These are phyloP conservation scores for Ophion ellenae DNA, from an alignment of 2,888 invertebrate species.

Conservation along the genomic window DNA sequence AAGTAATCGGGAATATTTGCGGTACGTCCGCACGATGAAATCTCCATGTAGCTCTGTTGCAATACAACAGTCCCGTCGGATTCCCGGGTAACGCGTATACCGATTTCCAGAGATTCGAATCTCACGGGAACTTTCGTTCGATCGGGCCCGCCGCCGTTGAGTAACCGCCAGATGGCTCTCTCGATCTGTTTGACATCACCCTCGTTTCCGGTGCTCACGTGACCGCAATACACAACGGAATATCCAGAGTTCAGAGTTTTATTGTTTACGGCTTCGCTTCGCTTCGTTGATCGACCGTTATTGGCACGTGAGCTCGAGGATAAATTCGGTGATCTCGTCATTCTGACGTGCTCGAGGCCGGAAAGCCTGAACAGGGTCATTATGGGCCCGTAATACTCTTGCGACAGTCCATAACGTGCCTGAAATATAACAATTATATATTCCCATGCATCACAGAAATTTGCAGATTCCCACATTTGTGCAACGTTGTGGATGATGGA, in stretches of 20 bases:
- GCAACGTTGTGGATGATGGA: too few relatives aligned
- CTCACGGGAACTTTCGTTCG: conserved; percentile 79
- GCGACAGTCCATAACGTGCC: conserved; percentile 80
- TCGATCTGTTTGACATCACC: conserved; percentile 86
- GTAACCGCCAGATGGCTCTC: conserved; percentile 82
- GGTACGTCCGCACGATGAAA: conserved; percentile 87
- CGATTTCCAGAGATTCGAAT: conserved; percentile 85
- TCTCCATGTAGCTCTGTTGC: conserved; percentile 87
- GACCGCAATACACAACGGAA: conserved; percentile 84
- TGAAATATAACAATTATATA: conserved; percentile 62
- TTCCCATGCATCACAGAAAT: neutral
- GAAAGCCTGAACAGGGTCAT: conserved; percentile 79
- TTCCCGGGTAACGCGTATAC: conserved; percentile 83
- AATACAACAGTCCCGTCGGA: conserved; percentile 83
- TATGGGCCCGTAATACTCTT: conserved; percentile 84
- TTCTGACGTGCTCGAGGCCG: conserved; percentile 74
- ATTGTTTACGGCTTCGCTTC: neutral
- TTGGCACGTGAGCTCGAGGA: neutral
- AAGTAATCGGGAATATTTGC: conserved; percentile 85
- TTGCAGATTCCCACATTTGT: neutral
- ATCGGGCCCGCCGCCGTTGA: conserved; percentile 71
- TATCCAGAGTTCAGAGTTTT: conserved; percentile 80
- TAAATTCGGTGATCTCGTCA: conserved; percentile 69
- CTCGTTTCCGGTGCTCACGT: conserved; percentile 83
- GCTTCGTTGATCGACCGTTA: neutral